phyloP scores from a whole-genome alignment of 2,797 vertebrate species.

The Poeciliopsis infans region DNA sequence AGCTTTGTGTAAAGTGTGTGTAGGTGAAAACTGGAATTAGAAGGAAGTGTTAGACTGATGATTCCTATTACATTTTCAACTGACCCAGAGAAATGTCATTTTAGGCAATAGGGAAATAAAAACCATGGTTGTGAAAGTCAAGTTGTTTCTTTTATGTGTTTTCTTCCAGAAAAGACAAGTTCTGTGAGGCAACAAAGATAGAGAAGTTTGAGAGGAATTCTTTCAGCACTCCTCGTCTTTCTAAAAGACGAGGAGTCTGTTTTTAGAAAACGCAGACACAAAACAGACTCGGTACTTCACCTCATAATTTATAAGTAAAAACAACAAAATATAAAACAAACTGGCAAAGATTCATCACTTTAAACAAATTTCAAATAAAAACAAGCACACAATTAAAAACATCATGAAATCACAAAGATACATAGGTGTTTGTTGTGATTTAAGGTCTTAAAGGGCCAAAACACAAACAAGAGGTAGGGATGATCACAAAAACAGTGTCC shows the following conservation, averaged over 20 bases:
- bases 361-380: not conserved
- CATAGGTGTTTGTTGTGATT: not conserved
- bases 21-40: constrained; percentile 6
- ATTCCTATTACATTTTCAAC: constrained; percentile 50
- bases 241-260: constrained; percentile 4
- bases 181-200: not conserved
- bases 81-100: constrained; percentile 64
- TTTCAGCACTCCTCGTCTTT: constrained; percentile 34
- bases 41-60: not conserved
- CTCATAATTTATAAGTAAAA: not conserved
- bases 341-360: not conserved
- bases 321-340: not conserved
- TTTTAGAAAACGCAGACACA: not conserved
- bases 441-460: not conserved
- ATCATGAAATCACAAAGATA: not conserved
- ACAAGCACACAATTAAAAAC: not conserved
- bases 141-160: constrained; percentile 39
- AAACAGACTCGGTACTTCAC: not conserved
- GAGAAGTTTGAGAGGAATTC: not conserved
- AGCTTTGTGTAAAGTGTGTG: constrained; percentile 20
- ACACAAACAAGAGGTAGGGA: not conserved
- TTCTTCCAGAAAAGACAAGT: constrained; percentile 47
- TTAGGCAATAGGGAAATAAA: constrained; percentile 43
- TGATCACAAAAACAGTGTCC: not conserved
- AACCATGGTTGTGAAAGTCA: constrained; percentile 41